phyloP scores from a whole-genome alignment of 1,140 invertebrate species.

The Helicoverpa armigera region DNA sequence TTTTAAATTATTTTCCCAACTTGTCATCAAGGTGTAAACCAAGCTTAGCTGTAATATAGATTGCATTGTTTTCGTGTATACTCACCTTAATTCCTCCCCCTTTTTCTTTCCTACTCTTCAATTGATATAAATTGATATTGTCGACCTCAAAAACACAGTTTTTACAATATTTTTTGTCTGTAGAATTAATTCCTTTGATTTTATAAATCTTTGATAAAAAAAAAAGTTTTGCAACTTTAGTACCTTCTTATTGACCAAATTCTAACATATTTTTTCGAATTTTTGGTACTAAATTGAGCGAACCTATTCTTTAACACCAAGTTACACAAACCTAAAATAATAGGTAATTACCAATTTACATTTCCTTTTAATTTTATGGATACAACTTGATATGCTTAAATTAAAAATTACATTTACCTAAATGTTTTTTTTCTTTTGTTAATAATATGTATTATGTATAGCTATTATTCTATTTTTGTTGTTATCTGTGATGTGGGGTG shows the following conservation, averaged over 20 bases:
- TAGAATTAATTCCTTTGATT: too few species aligned
- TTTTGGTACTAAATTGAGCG: too few species aligned
- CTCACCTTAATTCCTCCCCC: too few species aligned
- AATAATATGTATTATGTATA: neutral
- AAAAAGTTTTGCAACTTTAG: too few species aligned
- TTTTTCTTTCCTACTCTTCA: neutral
- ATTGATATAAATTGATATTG: slow-evolving; percentile 16
- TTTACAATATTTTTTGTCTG: too few species aligned
- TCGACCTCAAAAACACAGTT: slow-evolving; percentile 1
- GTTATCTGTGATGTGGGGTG: slow-evolving; percentile 81
- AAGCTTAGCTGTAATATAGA: too few species aligned
- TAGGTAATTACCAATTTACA: slow-evolving; percentile 1
- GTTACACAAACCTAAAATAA: neutral
- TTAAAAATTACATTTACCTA: slow-evolving; percentile 55
- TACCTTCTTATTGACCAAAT: too few species aligned
- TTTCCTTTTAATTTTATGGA: neutral
- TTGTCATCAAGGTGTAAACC: too few species aligned
- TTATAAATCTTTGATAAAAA: neutral
- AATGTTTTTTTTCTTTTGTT: slow-evolving; percentile 37
- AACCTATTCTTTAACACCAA: neutral
- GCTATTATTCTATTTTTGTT: slow-evolving; percentile 48
- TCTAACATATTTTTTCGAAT: too few species aligned
- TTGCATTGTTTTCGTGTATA: too few species aligned
- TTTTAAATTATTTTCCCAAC: too few species aligned
- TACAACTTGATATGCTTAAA: slow-evolving; percentile 44